phyloP scores from a whole-genome alignment of 2,113 vertebrate genomes.

The Arothron firmamentum region DNA sequence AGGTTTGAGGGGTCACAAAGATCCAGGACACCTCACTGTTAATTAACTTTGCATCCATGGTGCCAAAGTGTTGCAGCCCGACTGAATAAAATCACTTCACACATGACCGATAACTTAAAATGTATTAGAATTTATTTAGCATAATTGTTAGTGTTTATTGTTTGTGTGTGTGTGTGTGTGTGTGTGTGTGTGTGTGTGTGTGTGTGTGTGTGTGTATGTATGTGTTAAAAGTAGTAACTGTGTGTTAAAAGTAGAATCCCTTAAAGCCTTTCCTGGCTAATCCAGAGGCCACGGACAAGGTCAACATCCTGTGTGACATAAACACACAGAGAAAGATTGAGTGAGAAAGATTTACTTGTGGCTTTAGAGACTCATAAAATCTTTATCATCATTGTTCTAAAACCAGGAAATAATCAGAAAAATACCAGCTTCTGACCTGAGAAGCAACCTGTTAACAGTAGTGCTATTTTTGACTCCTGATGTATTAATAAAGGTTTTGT shows the following conservation, averaged over 20 bases:
- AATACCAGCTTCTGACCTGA: neutral
- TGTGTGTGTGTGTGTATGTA: neutral
- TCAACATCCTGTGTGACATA: slow-evolving; percentile 32
- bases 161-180: neutral
- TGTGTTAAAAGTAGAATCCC: slow-evolving; percentile 8
- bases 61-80: too few species aligned
- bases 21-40: too few species aligned
- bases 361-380: neutral
- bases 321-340: neutral
- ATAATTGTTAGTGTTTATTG: too few species aligned
- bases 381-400: slow-evolving; percentile 7
- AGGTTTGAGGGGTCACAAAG: too few species aligned
- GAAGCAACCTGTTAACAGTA: neutral
- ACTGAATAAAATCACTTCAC: too few species aligned
- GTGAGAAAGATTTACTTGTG: neutral
- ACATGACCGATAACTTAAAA: too few species aligned
- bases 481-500: neutral
- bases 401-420: slow-evolving; percentile 6
- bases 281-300: slow-evolving; percentile 20
- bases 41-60: too few species aligned
- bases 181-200: neutral
- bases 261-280: slow-evolving; percentile 30
- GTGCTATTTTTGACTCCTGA: neutral
- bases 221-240: neutral
- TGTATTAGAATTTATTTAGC: too few species aligned